Base-by-base conservation (phyloP, 2,797 vertebrate species). In the Anabacerthia variegaticeps region DNA sequence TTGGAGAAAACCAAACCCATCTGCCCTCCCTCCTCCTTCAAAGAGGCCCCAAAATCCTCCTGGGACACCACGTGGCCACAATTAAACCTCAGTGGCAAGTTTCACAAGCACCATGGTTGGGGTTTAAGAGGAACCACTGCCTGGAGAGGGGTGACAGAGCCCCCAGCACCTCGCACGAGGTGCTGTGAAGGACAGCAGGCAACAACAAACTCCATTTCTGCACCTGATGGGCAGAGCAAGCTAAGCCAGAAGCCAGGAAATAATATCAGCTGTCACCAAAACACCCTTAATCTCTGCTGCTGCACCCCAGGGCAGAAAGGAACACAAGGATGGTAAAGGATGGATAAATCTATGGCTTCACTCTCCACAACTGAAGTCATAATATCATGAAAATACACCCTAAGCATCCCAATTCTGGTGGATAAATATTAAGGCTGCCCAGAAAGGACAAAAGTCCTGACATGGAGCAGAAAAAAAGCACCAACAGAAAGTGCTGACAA, bases 331-430 rank as follows among this genome's bases (percentile, higher is more conserved):
- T 1, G 7, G 28, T 0, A 55, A 59, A 11, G n/a, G 32, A 30
- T 0, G 1, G 39, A 37, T 5, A 46, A 71, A 83, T 37, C 54
- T 79, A 58, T 0, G 0, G 52, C 75, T 74, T 37, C 6, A 1
- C 61, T 55, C 27, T 7, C 63, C 65, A 34, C 5, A 2, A 39
- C 6, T 52, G 43, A 77, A 88, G 52, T 30, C 23, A 3, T 5
- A n/a, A 6, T 7, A 36, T 7, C 43, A 74, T 1, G 14, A 51
- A 72, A 92, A 80, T 3, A 73, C 0, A 84, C 10, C 26, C 39
- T 2, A 48, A 79, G 36, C 22, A 79, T 18, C 39, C 43, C 2
- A 23, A 55, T 30, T 66, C 20, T 0, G 0, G 2, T n/a, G 44
- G 10, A n/a, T 48, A 46, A 80, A 74, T 46, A 54, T 7, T 26